A percentile compares a stretch with the other conserved stretches of the same genome.
These are phyloP conservation scores for Fragum whitleyi DNA, from an alignment of 2,888 invertebrate genomes.

Conservation along the genomic window DNA sequence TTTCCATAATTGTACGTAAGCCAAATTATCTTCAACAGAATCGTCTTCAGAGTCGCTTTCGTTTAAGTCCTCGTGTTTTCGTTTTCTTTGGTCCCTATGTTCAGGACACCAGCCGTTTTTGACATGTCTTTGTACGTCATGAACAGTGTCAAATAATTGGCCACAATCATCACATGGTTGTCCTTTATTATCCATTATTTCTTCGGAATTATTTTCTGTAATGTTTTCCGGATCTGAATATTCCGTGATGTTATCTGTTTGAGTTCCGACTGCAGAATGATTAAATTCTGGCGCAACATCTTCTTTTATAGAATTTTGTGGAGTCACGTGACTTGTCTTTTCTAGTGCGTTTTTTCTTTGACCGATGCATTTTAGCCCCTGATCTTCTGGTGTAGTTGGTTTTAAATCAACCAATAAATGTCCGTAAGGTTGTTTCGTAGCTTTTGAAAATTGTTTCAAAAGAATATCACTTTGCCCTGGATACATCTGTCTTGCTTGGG, in stretches of 20 bases:
- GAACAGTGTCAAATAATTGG: no score
- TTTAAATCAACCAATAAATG: conserved; percentile 32
- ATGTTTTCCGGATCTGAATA: conserved; percentile 23
- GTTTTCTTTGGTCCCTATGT: no score
- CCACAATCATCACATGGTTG: no score
- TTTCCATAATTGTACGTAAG: no score
- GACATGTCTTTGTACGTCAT: no score
- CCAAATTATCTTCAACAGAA: no score
- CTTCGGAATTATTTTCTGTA: no score
- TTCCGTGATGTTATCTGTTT: no score
- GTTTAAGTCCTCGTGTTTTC: no score
- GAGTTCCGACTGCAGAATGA: conserved; percentile 34
- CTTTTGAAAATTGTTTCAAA: conserved; percentile 31
- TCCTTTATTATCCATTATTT: neutral
- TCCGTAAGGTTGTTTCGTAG: conserved; percentile 35
- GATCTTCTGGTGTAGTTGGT: conserved; percentile 27
- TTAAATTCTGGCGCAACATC: neutral
- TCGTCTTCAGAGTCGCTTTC: no score
- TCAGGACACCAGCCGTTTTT: no score
- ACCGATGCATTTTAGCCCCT: conserved; percentile 15
- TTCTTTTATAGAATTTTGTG: conserved; percentile 28
- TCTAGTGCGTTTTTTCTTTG: neutral
- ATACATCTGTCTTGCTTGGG: conserved; percentile 46
- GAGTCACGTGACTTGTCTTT: conserved; percentile 19
- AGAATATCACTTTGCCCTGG: conserved; percentile 34